Conservation (phyloP, 2,888 invertebrate genomes). For the Lampropteryx suffumata region DNA sequence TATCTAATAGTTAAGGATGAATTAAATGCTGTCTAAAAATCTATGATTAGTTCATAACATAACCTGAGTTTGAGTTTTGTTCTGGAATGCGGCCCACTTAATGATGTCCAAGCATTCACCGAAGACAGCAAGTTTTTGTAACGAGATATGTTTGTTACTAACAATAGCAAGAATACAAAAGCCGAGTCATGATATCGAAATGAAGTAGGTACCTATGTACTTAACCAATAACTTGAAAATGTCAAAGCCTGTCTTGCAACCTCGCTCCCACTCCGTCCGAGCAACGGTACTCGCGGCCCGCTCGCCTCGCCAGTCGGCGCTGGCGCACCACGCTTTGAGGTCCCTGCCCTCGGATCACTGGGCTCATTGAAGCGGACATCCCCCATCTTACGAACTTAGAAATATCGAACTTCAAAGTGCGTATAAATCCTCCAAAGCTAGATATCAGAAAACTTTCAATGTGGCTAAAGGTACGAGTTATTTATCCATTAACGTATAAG, state of each 20-base stretch:
- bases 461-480: not conserved
- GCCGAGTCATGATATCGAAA: conserved; percentile 59
- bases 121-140: conserved; percentile 4
- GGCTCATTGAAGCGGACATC: conserved; percentile 34
- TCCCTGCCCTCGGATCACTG: conserved; percentile 68
- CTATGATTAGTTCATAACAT: too few relatives aligned
- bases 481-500: conserved; percentile 31
- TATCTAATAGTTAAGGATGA: too few relatives aligned
- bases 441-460: not conserved
- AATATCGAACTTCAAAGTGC: not conserved
- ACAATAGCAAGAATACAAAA: conserved; percentile 46
- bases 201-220: conserved; percentile 41
- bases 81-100: too few relatives aligned
- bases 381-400: not conserved
- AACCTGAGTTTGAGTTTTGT: too few relatives aligned
- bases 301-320: conserved; percentile 57
- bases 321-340: conserved; percentile 64
- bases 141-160: conserved; percentile 29
- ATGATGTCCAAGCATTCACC: not conserved
- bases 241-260: conserved; percentile 67
- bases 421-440: not conserved
- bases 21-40: too few relatives aligned
- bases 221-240: conserved; percentile 70
- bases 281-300: conserved; percentile 71
- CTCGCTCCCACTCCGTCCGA: conserved; percentile 72